Base-by-base conservation (phyloP, 1,140 invertebrate species). In the Ridgeia piscesae region DNA sequence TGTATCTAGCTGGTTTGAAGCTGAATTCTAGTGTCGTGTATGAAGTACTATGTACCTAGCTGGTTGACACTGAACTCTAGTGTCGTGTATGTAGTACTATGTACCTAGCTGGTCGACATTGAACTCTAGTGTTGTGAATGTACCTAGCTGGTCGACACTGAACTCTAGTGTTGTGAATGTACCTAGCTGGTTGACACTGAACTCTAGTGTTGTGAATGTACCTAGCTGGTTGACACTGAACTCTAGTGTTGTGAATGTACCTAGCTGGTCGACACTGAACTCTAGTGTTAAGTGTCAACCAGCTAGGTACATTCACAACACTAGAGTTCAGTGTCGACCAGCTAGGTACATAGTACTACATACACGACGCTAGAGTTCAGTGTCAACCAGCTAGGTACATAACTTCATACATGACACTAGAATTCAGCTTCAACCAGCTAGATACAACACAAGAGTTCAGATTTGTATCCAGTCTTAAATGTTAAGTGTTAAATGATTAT, bases 21-120 rank as follows among this genome's bases (percentile, higher is more conserved):
- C 95, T 95, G 93, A 97, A 97, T 88, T 96, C 95, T 33, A 97
- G 93, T 34, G 95, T 94, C 9, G 96, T 96, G 88, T 96, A 42
- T n/a, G n/a, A n/a, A n/a, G n/a, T n/a, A n/a, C n/a, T n/a, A n/a
- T 42, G 42, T 93, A 95, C 96, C 95, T 92, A 97, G 93, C 93
- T 97, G 96, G 92, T 96, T 95, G 17, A 95, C 94, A 34, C 95
- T 95, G 93, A 97, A 97, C 89, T 96, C 95, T 33, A 97, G 93
- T 34, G 95, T 94, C 9, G 96, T 96, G 88, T 96, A 42, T 42
- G n/a, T n/a, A n/a, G n/a, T n/a, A n/a, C n/a, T n/a, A n/a, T n/a
- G 42, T 93, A 95, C 96, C 95, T 92, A 97, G 93, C 93, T 97
- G 96, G 92, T 96, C 95, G 14, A 95, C 94, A 34, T 95, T 95